A percentile compares a stretch with the other conserved stretches of the same genome.
Evolutionary conservation across 1,140 invertebrate genomes (phyloP).

Genomic region (Vanessa atalanta): DNA sequence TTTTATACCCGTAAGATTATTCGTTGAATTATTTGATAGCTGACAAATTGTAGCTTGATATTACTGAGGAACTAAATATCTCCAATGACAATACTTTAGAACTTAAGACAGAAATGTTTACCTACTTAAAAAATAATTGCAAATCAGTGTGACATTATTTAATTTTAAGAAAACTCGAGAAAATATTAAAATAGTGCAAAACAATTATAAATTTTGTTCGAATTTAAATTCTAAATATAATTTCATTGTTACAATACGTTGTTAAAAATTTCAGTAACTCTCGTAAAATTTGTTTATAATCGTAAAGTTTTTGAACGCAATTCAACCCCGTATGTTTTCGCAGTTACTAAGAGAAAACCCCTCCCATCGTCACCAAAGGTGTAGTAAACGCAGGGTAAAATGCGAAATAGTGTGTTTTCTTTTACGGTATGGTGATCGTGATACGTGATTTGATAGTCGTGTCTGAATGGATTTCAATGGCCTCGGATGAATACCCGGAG

Average conservation of each 20-base stretch:
- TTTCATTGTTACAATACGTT: too few species aligned
- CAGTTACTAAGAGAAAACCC: conserved; percentile 29
- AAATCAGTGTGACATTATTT: too few species aligned
- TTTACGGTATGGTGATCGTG: conserved; percentile 57
- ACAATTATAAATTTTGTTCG: too few species aligned
- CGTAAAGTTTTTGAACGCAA: background rate
- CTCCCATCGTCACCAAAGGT: conserved; percentile 47
- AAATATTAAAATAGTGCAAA: too few species aligned
- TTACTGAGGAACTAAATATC: too few species aligned
- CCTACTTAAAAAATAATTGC: too few species aligned
- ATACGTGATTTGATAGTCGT: conserved; percentile 50
- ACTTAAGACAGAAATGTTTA: too few species aligned
- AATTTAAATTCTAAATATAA: too few species aligned
- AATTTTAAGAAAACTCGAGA: too few species aligned
- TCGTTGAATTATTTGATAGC: background rate
- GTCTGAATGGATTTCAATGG: conserved; percentile 55
- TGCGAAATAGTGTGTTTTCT: conserved; percentile 59
- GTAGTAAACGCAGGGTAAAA: conserved; percentile 58
- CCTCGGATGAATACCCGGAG: conserved; percentile 40
- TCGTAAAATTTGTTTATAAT: background rate
- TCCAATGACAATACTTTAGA: too few species aligned
- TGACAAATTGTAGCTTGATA: too few species aligned
- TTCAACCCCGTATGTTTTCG: conserved; percentile 36
- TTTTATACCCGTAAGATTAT: background rate
- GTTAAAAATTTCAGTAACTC: background rate